These are phyloP conservation scores for Papilio protenor DNA, from an alignment of 2,888 invertebrate species.

Conservation along the genomic window DNA sequence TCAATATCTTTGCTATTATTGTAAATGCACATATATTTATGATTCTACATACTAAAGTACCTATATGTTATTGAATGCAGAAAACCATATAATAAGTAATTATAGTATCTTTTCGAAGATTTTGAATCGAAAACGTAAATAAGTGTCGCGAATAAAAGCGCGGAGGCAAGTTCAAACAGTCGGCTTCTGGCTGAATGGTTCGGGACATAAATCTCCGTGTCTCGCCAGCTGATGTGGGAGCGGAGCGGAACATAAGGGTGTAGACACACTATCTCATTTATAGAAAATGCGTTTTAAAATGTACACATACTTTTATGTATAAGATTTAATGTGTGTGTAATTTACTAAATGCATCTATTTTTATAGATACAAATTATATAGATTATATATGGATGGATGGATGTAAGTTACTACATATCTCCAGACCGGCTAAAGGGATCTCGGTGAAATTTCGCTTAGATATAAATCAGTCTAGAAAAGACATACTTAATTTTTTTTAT, in stretches of 20 bases:
- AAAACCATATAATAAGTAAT: neutral
- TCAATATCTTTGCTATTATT: neutral
- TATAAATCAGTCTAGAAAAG: too few relatives aligned
- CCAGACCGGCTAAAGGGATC: too few relatives aligned
- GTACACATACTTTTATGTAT: neutral
- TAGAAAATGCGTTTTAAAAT: neutral
- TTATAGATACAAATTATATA: too few relatives aligned
- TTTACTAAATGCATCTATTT: too few relatives aligned
- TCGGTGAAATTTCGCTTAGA: too few relatives aligned
- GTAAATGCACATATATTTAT: neutral
- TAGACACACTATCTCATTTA: neutral
- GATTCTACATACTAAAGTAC: neutral
- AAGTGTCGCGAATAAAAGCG: constrained; percentile 53
- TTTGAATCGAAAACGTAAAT: constrained; percentile 46
- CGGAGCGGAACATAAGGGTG: constrained; percentile 55
- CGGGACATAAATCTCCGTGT: constrained; percentile 79
- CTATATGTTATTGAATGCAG: neutral
- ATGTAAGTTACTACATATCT: too few relatives aligned
- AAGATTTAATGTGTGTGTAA: neutral
- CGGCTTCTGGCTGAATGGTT: constrained; percentile 76
- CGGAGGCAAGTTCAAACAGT: constrained; percentile 70
- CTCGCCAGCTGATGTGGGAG: constrained; percentile 80
- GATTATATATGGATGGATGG: too few relatives aligned
- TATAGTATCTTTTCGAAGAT: constrained; percentile 3
- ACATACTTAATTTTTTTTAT: too few relatives aligned